phyloP scores from a whole-genome alignment of 2,888 invertebrate genomes.

The Diachrysia chrysitis region DNA sequence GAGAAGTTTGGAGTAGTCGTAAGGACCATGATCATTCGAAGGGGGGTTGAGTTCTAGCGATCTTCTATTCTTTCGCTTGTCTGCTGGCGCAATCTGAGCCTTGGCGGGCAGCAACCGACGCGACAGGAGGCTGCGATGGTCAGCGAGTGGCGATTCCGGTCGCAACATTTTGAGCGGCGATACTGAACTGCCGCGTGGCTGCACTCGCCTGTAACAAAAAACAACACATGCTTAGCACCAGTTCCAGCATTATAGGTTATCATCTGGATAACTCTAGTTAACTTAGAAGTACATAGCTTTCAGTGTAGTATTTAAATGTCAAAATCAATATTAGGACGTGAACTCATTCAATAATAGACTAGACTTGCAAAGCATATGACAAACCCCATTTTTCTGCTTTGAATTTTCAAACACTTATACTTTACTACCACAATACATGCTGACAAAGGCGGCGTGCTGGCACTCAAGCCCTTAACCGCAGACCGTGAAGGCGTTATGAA shows the following conservation, averaged over 20 bases:
- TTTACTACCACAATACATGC: not conserved
- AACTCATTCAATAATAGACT: too few species aligned
- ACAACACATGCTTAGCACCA: constrained; percentile 20
- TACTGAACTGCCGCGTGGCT: constrained; percentile 74
- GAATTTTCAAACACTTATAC: not conserved
- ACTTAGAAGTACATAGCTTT: not conserved
- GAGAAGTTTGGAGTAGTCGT: constrained; percentile 85
- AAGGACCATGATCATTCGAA: constrained; percentile 76
- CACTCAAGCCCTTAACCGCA: not conserved
- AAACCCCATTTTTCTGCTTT: not conserved
- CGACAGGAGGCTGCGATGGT: constrained; percentile 86
- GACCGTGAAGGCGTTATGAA: not conserved
- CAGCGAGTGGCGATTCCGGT: constrained; percentile 88
- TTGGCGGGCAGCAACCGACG: constrained; percentile 84
- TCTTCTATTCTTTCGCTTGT: constrained; percentile 84
- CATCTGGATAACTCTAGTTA: too few species aligned
- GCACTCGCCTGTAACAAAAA: constrained; percentile 81
- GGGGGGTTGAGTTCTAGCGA: constrained; percentile 86
- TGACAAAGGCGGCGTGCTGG: not conserved
- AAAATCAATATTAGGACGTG: too few species aligned
- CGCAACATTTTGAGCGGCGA: constrained; percentile 85
- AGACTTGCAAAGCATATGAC: too few species aligned
- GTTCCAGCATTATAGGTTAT: not conserved
- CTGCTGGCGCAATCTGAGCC: constrained; percentile 84
- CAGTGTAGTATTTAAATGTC: too few species aligned